These are phyloP conservation scores for Patella depressa DNA, from an alignment of 2,888 invertebrate genomes.

Conservation along the genomic window DNA sequence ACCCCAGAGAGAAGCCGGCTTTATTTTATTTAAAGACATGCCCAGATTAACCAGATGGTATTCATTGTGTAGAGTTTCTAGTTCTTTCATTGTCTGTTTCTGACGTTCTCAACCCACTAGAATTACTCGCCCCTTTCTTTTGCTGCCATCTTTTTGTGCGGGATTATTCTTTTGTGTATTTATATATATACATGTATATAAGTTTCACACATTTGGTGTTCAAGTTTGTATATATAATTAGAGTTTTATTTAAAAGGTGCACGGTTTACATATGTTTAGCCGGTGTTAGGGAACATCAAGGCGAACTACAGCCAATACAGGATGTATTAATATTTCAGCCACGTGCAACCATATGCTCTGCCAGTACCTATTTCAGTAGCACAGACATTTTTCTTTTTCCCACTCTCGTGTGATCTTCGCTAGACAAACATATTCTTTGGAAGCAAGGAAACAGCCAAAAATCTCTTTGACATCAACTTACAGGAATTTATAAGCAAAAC, in stretches of 20 bases:
- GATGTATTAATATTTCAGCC: conserved; percentile 9
- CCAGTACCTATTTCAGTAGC: background rate
- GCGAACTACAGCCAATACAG: conserved; percentile 3
- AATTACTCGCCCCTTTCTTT: too few species aligned
- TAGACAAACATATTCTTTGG: conserved; percentile 26
- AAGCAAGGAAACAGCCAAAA: conserved; percentile 8
- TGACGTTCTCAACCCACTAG: too few species aligned
- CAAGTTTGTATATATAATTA: conserved; percentile 28
- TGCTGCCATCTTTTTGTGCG: too few species aligned
- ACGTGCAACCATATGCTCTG: background rate
- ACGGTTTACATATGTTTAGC: conserved; percentile 16
- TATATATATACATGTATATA: conserved; percentile 7
- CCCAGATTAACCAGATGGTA: too few species aligned
- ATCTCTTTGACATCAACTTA: conserved; percentile 21
- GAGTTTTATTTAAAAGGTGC: conserved; percentile 15
- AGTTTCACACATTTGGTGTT: conserved; percentile 17
- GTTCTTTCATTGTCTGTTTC: too few species aligned
- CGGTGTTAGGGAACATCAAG: conserved; percentile 7
- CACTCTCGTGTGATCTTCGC: conserved; percentile 23
- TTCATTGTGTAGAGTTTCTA: too few species aligned
- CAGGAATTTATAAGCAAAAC: conserved; percentile 21
- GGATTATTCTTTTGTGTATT: too few species aligned
- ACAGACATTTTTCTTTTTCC: background rate
- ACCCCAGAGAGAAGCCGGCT: too few species aligned
- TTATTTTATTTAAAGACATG: too few species aligned